phyloP scores from a whole-genome alignment of 2,797 vertebrate genomes.

The Catostomus latipinnis region DNA sequence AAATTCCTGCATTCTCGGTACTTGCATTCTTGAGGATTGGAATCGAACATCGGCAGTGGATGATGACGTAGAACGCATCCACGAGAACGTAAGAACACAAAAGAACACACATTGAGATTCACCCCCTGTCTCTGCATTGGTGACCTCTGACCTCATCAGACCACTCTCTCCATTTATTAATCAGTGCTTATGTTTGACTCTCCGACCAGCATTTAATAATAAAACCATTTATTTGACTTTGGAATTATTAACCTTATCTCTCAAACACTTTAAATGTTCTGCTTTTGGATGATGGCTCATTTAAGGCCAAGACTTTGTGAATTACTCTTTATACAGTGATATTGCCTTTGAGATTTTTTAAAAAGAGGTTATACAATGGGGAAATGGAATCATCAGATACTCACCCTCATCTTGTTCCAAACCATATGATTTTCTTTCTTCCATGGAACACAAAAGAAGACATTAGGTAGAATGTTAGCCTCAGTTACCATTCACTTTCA shows the following conservation, averaged over 20 bases:
- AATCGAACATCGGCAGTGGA: no score
- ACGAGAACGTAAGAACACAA: no score
- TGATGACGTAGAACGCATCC: no score
- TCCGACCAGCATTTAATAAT: constrained; percentile 53
- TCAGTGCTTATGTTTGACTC: constrained; percentile 54
- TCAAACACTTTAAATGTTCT: neutral
- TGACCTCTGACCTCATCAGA: constrained; percentile 48
- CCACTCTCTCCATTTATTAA: constrained; percentile 58
- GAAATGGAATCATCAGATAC: no score
- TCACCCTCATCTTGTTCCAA: no score
- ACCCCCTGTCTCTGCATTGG: constrained; percentile 7
- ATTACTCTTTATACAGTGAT: constrained; percentile 14
- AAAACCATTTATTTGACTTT: constrained; percentile 23
- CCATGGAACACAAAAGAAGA: no score
- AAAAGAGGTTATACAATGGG: neutral
- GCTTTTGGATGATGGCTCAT: neutral
- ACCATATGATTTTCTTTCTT: no score
- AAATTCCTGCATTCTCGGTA: no score
- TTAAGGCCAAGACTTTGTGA: constrained; percentile 13
- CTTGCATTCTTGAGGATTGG: no score
- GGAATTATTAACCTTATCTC: constrained; percentile 22
- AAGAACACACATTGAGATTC: no score
- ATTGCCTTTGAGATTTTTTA: neutral
- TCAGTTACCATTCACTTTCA: no score
- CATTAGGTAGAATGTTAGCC: no score